Percentiles rank a stretch among this genome's conserved stretches.
phyloP scores from a whole-genome alignment of 1,140 invertebrate genomes.

The Cydia splendana region DNA sequence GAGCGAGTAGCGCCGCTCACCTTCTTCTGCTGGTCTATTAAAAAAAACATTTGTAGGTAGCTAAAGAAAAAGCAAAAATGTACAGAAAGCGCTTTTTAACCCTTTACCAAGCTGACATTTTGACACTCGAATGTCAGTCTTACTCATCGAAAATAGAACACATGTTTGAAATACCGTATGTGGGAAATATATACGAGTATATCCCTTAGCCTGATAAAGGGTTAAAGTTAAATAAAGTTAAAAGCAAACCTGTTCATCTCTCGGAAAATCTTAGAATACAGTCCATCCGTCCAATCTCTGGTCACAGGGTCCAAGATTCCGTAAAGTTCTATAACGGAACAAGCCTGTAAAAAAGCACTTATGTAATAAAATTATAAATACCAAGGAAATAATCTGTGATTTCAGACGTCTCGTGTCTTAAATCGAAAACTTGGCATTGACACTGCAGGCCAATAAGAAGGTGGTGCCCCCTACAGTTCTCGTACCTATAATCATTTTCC shows the following conservation, averaged over 20 bases:
- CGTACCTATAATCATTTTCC: too few species aligned
- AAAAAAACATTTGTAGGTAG: conserved; percentile 31
- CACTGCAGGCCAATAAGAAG: too few species aligned
- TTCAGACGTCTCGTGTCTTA: too few species aligned
- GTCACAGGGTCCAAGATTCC: conserved; percentile 92
- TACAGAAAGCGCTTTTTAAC: not conserved
- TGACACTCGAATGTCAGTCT: too few species aligned
- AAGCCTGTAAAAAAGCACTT: conserved; percentile 82
- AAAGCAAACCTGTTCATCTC: conserved; percentile 87
- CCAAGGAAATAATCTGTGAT: too few species aligned
- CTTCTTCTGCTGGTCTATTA: conserved; percentile 76
- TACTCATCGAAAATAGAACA: too few species aligned
- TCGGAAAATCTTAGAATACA: conserved; percentile 94
- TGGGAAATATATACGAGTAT: too few species aligned
- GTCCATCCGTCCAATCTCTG: conserved; percentile 95
- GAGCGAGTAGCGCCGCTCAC: conserved; percentile 89
- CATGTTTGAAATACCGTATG: too few species aligned
- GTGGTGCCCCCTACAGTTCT: too few species aligned
- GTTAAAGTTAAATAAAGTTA: not conserved
- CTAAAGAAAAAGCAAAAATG: not conserved
- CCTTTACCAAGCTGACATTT: too few species aligned
- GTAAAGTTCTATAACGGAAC: conserved; percentile 93
- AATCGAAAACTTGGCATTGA: too few species aligned
- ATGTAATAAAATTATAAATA: not conserved
- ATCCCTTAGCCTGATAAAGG: too few species aligned